Base-by-base conservation (phyloP, 1,140 invertebrate genomes). In the Drosophila truncata region DNA sequence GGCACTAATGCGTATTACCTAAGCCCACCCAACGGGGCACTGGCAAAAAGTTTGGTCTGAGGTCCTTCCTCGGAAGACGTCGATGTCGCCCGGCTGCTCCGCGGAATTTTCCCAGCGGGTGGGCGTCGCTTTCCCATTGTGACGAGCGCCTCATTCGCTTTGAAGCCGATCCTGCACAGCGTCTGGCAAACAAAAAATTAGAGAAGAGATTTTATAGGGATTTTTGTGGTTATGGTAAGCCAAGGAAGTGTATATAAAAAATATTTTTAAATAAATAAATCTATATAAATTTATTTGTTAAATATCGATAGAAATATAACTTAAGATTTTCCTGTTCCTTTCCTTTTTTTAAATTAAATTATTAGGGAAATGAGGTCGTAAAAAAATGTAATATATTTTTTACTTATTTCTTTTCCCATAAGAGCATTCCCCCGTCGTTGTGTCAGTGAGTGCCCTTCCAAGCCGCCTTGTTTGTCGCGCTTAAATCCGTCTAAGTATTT, bases 1-100 rank as follows among this genome's bases (percentile, higher is more conserved):
- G 78, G 62, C 84, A 82, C 85, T 90, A 90, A 90, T 90, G 85
- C 85, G 85, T 85, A 90, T 90, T 90, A 90, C 84, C 84, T 88
- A 80, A 80, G 84, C 77, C 84, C 84, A 83, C 80, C 80, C 84
- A 83, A 54, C 18, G 63, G 50, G 55, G 23, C 44, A 10, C 35
- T 3, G 29, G 16, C 1, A n/a, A 3, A 35, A 27, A n/a, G 25
- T 52, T 41, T 25, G 25, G 55, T 33, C 50, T 42, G 69, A 31
- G 41, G 52, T 57, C 59, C 70, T 57, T 41, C 58, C 33, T 49
- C 41, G 23, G 23, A 59, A 58, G 52, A 72, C 46, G 65, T 27
- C 67, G 39, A 27, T 49, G 58, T 29, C 41, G n/a, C 50, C 50
- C 41, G 67, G 41, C 50, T 47, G 50, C 35, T 27, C 29, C n/a